phyloP scores from a whole-genome alignment of 64 coral and sea anemone species.

The Astreopora myriophthalma region DNA sequence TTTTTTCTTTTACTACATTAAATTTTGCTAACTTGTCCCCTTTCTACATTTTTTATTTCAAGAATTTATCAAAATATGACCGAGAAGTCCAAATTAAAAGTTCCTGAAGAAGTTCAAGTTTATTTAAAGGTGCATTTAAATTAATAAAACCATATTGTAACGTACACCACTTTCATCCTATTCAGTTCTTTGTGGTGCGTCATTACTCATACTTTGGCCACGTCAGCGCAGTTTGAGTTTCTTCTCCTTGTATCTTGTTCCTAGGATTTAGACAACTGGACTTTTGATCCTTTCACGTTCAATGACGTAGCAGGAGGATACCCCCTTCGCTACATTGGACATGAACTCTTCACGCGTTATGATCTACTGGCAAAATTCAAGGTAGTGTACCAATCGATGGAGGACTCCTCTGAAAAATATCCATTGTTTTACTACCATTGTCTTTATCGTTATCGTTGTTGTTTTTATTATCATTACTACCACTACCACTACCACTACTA shows the following conservation, averaged over 20 bases:
- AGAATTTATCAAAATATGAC: constrained; percentile 77
- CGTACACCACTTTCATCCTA: too few species aligned
- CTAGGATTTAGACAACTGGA: constrained; percentile 76
- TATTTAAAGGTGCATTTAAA: constrained; percentile 36
- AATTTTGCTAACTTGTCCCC: neutral
- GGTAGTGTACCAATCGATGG: constrained; percentile 20
- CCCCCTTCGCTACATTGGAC: constrained; percentile 71
- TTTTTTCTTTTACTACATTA: neutral
- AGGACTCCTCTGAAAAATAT: neutral
- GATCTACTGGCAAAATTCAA: constrained; percentile 88
- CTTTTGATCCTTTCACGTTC: constrained; percentile 85
- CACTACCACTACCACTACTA: too few species aligned
- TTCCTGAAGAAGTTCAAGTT: constrained; percentile 63
- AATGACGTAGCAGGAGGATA: constrained; percentile 72
- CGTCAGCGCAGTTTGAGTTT: too few species aligned
- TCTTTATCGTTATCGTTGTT: too few species aligned
- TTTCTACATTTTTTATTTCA: neutral
- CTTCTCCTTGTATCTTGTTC: too few species aligned
- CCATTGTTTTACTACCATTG: too few species aligned
- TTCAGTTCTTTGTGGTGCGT: too few species aligned
- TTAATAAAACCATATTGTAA: too few species aligned
- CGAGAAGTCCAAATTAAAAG: constrained; percentile 48
- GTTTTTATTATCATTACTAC: too few species aligned
- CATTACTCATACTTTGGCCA: too few species aligned
- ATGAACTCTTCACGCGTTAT: constrained; percentile 81